phyloP scores from a whole-genome alignment of 2,888 invertebrate species.

The Hecatera dysodea region DNA sequence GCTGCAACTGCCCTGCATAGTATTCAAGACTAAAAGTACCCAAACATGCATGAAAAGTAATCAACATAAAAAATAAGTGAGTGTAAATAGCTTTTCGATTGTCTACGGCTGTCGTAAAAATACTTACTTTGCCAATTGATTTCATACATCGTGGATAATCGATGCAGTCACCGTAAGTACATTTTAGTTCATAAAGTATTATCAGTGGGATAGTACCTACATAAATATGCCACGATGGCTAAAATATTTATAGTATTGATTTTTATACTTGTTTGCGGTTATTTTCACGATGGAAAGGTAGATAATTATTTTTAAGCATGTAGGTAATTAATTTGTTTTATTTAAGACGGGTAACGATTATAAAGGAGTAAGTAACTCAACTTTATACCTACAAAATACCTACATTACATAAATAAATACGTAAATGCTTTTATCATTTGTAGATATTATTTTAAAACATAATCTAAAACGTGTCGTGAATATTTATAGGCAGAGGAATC shows the following conservation, averaged over 20 bases:
- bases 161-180: constrained; percentile 20
- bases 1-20: background rate
- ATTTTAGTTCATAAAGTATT: constrained; percentile 52
- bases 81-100: constrained; percentile 55
- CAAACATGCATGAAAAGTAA: constrained; percentile 70
- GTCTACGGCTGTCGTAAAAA: constrained; percentile 58
- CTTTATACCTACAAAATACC: background rate
- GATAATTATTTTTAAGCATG: background rate
- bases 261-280: constrained; percentile 29
- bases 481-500: constrained; percentile 37
- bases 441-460: background rate
- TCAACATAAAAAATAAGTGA: constrained; percentile 67
- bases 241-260: constrained; percentile 40
- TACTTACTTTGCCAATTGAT: constrained; percentile 57
- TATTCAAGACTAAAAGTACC: background rate
- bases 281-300: constrained; percentile 43
- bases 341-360: background rate
- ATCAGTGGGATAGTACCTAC: constrained; percentile 43
- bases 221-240: constrained; percentile 48
- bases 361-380: background rate
- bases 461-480: background rate
- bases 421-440: background rate
- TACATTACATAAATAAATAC: background rate
- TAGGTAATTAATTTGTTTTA: background rate
- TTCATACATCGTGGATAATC: constrained; percentile 52